Conservation (phyloP, 1,140 invertebrate genomes). For the Lamellibrachia luymesi region DNA sequence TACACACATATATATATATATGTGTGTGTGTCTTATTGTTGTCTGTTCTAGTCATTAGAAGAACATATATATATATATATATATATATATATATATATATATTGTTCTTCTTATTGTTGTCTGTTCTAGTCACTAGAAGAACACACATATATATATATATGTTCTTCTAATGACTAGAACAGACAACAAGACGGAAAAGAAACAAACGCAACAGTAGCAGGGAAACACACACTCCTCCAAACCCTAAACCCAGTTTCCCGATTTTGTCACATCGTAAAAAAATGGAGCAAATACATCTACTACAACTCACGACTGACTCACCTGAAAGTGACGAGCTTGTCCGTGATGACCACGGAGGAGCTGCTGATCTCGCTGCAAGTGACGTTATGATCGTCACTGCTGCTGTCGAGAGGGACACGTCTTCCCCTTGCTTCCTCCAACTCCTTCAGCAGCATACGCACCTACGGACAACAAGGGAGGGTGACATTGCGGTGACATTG, state of each 20-base stretch:
- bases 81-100: no score
- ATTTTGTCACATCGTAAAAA: neutral
- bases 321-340: conserved; percentile 80
- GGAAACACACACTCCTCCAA: neutral
- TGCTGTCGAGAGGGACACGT: conserved; percentile 34
- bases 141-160: no score
- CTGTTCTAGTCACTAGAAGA: no score
- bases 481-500: no score
- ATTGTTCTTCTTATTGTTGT: no score
- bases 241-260: neutral
- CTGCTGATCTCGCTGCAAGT: conserved; percentile 42
- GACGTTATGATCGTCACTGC: conserved; percentile 32
- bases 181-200: no score
- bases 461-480: conserved; percentile 47
- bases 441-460: conserved; percentile 80
- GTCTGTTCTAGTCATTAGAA: no score
- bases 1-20: no score
- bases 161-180: no score
- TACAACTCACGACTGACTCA: conserved; percentile 24
- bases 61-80: no score
- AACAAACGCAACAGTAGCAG: no score
- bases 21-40: no score
- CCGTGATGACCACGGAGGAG: conserved; percentile 71
- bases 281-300: neutral
- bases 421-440: conserved; percentile 71